A percentile compares a stretch with the other conserved stretches of the same genome.
Evolutionary conservation across 2,113 vertebrate genomes (phyloP).

Genomic region (Ploceus nigricollis): DNA sequence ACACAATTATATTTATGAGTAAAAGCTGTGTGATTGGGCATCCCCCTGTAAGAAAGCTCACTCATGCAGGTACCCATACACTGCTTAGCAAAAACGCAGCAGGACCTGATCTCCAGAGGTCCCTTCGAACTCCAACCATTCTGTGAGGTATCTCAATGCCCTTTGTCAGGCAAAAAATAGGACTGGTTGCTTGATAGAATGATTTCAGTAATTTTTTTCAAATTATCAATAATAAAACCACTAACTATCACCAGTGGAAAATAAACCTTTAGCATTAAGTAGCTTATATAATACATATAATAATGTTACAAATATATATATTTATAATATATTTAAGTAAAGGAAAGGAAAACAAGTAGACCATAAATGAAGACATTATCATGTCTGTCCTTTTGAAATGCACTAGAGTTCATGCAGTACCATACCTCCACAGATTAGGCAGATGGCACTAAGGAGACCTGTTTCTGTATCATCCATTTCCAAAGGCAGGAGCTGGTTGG

Average conservation of each 20-base stretch:
- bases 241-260: not conserved
- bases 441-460: constrained; percentile 96
- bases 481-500: constrained; percentile 92
- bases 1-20: not conserved
- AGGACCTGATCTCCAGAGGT: not conserved
- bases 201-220: not conserved
- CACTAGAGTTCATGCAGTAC: not conserved
- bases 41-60: not conserved
- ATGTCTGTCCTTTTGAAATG: not conserved
- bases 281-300: not conserved
- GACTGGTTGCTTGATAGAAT: not conserved
- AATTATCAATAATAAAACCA: not conserved
- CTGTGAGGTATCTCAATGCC: not conserved
- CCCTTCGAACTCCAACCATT: not conserved
- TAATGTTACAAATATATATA: not conserved
- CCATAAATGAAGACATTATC: not conserved
- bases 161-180: not conserved
- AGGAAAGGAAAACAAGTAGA: not conserved
- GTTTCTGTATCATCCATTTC: constrained; percentile 97
- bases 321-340: not conserved
- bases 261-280: not conserved
- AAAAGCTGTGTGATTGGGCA: not conserved
- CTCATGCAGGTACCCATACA: not conserved
- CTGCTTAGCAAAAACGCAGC: not conserved
- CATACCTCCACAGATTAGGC: constrained; percentile 92